Base-by-base conservation (phyloP, 2,113 vertebrate species). In the Tenrec ecaudatus region DNA sequence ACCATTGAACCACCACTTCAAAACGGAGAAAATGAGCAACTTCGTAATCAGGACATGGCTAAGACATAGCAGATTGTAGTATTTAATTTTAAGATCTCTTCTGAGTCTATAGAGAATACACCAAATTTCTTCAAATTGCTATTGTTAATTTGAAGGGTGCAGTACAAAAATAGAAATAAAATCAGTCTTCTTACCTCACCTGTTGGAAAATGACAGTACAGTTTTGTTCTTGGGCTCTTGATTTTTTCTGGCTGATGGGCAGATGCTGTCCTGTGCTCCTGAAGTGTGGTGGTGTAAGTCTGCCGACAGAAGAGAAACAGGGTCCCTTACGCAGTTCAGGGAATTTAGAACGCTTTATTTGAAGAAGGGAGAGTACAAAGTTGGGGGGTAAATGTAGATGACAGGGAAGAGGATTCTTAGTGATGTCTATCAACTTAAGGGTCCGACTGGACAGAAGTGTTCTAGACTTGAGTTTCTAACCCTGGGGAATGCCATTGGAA, bases 241-340 rank as follows among this genome's bases (percentile, higher is more conserved):
- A 10, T 29, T 22, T 7, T 86, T 53, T 47, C 27, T 0, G 0
- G 29, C 77, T 0, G 0, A 14, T 47, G 23, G 23, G 2, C 47
- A 90, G 73, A 11, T 47, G 69, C 27, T 31, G 7, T 25, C 40
- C 25, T 40, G 31, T 4, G 43, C 47, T 76, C 78, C 77, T 20
- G 38, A 60, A 25, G 47, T 12, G 29, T 53, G 47, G 17, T 2
- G 27, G 29, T 31, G 16, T 25, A 57, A 17, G 64, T 22, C 43
- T 6, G 10, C 43, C 36, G 29, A 29, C 4, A 68, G 75, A 83
- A 71, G 2, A 31, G 62, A 92, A 64, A 29, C 23, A 4, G 14
- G 4, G 1, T 57, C 47, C 47, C 47, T 53, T 10, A 53, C 6
- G 12, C 47, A 53, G 47, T 53, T 53, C 47, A 53, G 47, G 47